These are phyloP conservation scores for Vulpes ferrilata DNA, from an alignment of 2,113 vertebrate genomes.

Conservation along the genomic window DNA sequence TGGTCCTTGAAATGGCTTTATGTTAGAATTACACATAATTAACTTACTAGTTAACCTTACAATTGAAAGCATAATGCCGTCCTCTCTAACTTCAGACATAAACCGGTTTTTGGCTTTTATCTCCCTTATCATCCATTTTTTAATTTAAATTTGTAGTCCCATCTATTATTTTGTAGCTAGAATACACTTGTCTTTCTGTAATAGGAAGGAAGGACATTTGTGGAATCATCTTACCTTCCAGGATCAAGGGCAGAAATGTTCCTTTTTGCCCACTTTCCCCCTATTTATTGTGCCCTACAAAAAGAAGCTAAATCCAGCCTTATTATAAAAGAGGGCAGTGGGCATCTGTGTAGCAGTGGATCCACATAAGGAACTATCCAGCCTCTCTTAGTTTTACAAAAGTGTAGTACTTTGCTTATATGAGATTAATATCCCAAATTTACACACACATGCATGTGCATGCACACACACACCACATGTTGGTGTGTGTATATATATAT, in stretches of 20 bases:
- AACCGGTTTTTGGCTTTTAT: not conserved
- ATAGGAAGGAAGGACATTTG: not conserved
- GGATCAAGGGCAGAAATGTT: not conserved
- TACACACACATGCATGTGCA: not conserved
- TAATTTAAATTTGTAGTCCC: not conserved
- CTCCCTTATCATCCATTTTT: not conserved
- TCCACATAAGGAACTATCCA: not conserved
- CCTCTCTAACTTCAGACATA: not conserved
- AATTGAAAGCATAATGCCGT: not conserved
- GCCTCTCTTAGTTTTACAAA: not conserved
- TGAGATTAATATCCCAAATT: not conserved
- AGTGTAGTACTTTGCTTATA: not conserved
- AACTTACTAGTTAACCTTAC: conserved; percentile 26
- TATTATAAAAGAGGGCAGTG: not conserved
- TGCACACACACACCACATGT: not conserved
- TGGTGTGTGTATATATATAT: not conserved
- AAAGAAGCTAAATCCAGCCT: not conserved
- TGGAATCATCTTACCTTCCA: not conserved
- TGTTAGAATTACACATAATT: conserved; percentile 56
- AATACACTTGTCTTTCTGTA: not conserved
- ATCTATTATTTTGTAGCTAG: not conserved
- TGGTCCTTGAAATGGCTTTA: conserved; percentile 26
- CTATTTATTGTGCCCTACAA: not conserved
- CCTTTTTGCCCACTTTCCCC: not conserved
- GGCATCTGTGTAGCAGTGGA: not conserved